Base-by-base conservation (phyloP, 1,140 invertebrate genomes). In the Ips nitidus region DNA sequence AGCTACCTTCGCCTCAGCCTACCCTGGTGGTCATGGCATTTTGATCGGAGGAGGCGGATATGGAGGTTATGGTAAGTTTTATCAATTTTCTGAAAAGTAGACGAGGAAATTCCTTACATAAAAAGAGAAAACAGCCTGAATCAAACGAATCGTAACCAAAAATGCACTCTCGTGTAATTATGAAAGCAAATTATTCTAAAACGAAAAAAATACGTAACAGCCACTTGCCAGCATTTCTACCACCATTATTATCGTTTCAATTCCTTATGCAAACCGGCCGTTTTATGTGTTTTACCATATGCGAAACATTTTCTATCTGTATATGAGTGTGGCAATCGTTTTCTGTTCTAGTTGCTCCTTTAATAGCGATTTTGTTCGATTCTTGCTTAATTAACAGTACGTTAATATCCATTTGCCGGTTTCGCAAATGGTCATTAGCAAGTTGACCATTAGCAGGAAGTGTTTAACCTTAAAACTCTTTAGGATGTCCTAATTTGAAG, bases 1-100 rank as follows among this genome's bases (percentile, higher is more conserved):
- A 60, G 69, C 69, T 61, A 71, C 63, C 63, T 57, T 71, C 43
- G 62, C 56, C 58, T 52, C 69, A 4, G 69, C 69, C 22, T 71
- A 66, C 56, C 66, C 65, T 1, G 63, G 62, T 8, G 55, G 47
- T 38, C 47, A 71, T n/a, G 52, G 65, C 43, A 55, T 37, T 42
- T 52, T 8, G 4, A 60, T 60, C 36, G 68, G 68, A 39, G 68
- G 68, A 47, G 22, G 22, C 6, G 56, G 57, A 42, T 41, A 57
- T 41, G 66, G 66, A 5, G 66, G 66, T 47, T 69, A 69, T 53
- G 67, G 67, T 63, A 63, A 57, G 61, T n/a, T 40, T 22, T 22
- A 22, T 22, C 22, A 22, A 22, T 22, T 22, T 22, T 22, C 22
- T 22, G 4, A 39, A 36, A 56, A 56, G 22, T 39, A 56, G n/a